These are phyloP conservation scores for Argopecten irradians DNA, from an alignment of 1,140 invertebrate genomes.

Conservation along the genomic window DNA sequence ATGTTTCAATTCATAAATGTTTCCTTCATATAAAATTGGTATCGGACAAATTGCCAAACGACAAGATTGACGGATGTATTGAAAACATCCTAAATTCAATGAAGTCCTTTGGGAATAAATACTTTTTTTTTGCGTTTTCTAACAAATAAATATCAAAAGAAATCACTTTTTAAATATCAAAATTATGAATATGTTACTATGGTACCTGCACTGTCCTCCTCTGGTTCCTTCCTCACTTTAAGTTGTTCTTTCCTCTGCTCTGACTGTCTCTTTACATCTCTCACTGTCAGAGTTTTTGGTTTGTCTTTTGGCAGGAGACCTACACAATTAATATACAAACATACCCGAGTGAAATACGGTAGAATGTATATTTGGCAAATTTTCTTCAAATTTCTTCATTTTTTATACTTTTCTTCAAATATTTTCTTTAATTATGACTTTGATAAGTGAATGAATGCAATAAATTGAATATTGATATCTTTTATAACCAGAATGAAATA, in stretches of 20 bases:
- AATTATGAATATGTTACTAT: no score
- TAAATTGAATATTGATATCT: background rate
- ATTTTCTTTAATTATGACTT: background rate
- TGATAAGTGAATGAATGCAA: background rate
- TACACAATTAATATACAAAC: conserved; percentile 76
- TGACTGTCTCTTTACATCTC: conserved; percentile 94
- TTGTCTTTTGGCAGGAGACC: conserved; percentile 85
- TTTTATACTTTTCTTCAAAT: background rate
- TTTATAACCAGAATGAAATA: background rate
- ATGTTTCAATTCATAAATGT: no score
- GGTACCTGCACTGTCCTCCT: conserved; percentile 2
- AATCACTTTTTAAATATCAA: no score
- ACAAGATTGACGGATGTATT: no score
- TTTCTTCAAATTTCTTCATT: background rate
- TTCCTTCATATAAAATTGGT: no score
- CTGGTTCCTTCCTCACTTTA: conserved; percentile 53
- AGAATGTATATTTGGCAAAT: background rate
- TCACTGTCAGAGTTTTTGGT: conserved; percentile 90
- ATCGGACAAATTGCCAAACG: no score
- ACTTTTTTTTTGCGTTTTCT: no score
- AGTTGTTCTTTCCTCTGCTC: conserved; percentile 79
- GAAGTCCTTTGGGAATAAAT: no score
- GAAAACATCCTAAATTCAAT: no score
- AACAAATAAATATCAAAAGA: no score
- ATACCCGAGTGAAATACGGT: background rate